Evolutionary conservation across 2,888 invertebrate genomes (phyloP).

Genomic region (Metacarcinus magister): DNA sequence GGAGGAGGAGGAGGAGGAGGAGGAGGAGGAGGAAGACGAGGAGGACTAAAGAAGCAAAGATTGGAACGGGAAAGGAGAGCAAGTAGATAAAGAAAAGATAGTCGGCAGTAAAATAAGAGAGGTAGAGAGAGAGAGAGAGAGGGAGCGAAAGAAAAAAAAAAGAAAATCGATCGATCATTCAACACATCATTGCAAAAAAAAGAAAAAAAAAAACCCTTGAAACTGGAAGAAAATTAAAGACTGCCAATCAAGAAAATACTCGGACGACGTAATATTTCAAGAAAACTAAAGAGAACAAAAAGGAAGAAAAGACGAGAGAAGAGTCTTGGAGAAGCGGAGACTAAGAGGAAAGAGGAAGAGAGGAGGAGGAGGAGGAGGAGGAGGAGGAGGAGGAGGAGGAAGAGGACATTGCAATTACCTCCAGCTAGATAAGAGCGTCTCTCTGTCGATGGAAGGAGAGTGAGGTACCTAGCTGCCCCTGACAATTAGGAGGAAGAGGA

Average conservation of each 20-base stretch:
- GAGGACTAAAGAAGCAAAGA: neutral
- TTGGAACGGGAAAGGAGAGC: neutral
- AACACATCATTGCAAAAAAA: too few relatives aligned
- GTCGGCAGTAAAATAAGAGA: too few relatives aligned
- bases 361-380: neutral
- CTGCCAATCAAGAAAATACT: neutral
- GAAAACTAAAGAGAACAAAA: neutral
- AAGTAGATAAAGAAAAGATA: neutral
- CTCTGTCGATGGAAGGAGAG: slow-evolving; percentile 8
- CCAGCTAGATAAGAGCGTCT: neutral
- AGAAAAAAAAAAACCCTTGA: too few relatives aligned
- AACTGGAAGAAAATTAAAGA: neutral
- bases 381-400: neutral
- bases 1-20: too few relatives aligned
- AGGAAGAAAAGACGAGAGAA: neutral
- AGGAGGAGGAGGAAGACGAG: too few relatives aligned
- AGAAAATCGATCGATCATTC: too few relatives aligned
- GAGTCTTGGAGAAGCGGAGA: too few relatives aligned
- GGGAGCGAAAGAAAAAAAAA: too few relatives aligned
- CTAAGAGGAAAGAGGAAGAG: neutral
- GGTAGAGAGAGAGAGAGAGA: too few relatives aligned
- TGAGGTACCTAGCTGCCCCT: neutral
- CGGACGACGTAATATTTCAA: neutral
- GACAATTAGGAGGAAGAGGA: too few relatives aligned
- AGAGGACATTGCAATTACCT: neutral